Conservation (phyloP, 1,140 invertebrate species). For the Trichonephila clavata region DNA sequence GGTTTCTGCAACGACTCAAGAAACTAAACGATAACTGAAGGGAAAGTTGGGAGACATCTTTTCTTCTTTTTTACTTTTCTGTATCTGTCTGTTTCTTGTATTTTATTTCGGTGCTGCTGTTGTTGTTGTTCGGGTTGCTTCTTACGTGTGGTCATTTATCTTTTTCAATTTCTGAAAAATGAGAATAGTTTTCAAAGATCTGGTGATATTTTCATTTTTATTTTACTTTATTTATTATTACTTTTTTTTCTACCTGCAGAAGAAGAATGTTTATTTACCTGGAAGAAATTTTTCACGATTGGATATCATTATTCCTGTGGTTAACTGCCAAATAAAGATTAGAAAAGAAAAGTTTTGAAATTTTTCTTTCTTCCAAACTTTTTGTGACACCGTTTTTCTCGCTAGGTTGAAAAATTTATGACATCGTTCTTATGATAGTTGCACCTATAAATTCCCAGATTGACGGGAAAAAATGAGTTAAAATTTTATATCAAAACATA, state of each 20-base stretch:
- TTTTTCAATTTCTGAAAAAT: constrained; percentile 71
- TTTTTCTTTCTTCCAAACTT: neutral
- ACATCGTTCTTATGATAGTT: no score
- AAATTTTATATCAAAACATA: no score
- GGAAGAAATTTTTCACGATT: constrained; percentile 11
- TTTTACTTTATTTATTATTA: neutral
- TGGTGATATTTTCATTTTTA: neutral
- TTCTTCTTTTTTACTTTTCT: constrained; percentile 57
- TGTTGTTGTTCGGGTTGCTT: constrained; percentile 49
- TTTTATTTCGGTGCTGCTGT: constrained; percentile 26
- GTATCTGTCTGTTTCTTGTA: constrained; percentile 58
- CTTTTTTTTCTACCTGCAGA: neutral
- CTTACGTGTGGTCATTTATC: constrained; percentile 61
- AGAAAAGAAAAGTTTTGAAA: neutral
- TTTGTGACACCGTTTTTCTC: no score
- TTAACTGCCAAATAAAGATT: constrained; percentile 18
- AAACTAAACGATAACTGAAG: constrained; percentile 66
- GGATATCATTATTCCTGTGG: neutral
- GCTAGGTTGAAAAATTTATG: no score
- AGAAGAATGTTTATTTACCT: neutral
- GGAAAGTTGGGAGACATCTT: constrained; percentile 48
- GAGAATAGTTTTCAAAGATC: constrained; percentile 68
- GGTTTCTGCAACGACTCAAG: constrained; percentile 20
- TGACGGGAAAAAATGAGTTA: no score
- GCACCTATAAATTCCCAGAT: no score